Base-by-base conservation (phyloP, 2,888 invertebrate species). In the Alsophila aescularia region DNA sequence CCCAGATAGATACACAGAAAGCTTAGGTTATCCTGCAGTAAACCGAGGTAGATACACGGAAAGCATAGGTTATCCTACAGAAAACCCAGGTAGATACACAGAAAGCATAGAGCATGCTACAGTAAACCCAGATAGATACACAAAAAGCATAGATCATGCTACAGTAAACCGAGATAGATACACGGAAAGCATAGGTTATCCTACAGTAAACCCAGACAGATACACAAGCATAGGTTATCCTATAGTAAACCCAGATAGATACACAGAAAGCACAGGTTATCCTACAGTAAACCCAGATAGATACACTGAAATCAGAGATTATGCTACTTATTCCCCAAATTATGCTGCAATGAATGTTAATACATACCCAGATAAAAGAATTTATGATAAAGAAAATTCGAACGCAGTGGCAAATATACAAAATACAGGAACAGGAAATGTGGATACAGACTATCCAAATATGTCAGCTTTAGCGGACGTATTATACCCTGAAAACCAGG, bases 391-490 rank as follows among this genome's bases (percentile, higher is more conserved):
- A n/a, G 15, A 21, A 32, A 12, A 34, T 29, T 9, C 31, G 21
- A 7, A 29, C 2, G 1, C 16, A n/a, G 8, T 10, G 14, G 16
- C 35, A 9, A 9, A 21, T 12, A 21, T 7, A 14, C 44, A 15
- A n/a, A n/a, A n/a, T 0, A 37, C 29, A 24, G 24, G 8, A 24
- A 8, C 29, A 24, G n/a, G 12, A n/a, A 45, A 29, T n/a, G 27
- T 36, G 7, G 42, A 47, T 10, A 24, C 10, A 0, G 34, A 59
- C 10, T 61, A 64, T 29, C 61, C 59, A 0, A 62, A 62, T 40
- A 61, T 64, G 61, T 40, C 53, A 2, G 43, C 62, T 2, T 14
- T 54, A 53, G 75, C 44, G 43, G 59, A 63, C 9, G 49, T 48
- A n/a, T n/a, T n/a, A 1, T 47, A 55, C 4, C 52, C 54, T 0